phyloP scores from a whole-genome alignment of 2,888 invertebrate genomes.

The Himalopsyche japonica region DNA sequence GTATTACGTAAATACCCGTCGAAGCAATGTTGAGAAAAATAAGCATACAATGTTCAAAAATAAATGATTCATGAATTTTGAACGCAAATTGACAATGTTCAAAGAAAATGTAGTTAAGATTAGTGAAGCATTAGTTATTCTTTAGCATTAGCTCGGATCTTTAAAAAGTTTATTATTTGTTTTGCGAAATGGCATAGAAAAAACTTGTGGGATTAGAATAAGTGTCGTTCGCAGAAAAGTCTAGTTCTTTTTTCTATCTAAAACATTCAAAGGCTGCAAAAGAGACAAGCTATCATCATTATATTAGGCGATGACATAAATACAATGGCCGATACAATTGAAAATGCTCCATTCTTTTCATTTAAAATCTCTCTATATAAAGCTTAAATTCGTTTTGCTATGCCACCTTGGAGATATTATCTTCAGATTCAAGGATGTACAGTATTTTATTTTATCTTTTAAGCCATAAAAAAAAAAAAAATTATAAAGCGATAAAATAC shows the following conservation, averaged over 20 bases:
- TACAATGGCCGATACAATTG: not conserved
- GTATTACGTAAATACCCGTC: no score
- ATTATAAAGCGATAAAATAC: no score
- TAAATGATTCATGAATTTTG: not conserved
- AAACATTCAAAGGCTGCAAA: not conserved
- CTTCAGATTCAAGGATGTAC: not conserved
- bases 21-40: no score
- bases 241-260: not conserved
- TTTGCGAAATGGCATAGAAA: not conserved
- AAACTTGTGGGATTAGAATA: conserved; percentile 1
- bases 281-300: not conserved
- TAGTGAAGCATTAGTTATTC: not conserved
- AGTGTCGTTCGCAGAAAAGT: not conserved
- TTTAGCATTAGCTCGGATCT: not conserved
- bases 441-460: not conserved
- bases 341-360: not conserved
- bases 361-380: not conserved
- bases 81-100: not conserved
- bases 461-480: no score
- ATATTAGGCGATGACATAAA: not conserved
- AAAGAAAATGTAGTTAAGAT: not conserved
- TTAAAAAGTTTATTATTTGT: not conserved
- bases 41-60: not conserved
- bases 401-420: not conserved
- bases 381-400: not conserved